Percentiles rank a stretch among this genome's conserved stretches.
Evolutionary conservation across 2,797 vertebrate species (phyloP).

Genomic region (Prunella strophiata): DNA sequence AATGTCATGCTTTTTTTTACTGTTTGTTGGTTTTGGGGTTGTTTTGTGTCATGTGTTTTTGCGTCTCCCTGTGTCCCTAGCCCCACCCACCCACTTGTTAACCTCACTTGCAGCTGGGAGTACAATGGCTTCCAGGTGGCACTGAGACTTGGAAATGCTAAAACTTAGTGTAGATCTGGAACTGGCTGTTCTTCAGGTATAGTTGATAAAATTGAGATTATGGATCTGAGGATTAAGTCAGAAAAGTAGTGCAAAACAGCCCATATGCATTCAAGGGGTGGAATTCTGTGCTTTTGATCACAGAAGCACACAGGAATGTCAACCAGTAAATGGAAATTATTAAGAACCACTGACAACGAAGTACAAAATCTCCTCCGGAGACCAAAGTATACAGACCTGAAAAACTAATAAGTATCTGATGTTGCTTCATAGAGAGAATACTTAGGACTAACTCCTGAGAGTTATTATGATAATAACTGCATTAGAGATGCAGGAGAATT

Average conservation of each 20-base stretch:
- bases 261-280: neutral
- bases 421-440: neutral
- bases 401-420: constrained; percentile 19
- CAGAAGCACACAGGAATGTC: neutral
- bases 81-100: neutral
- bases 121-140: neutral
- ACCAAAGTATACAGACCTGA: neutral
- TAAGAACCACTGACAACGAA: neutral
- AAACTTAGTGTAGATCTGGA: neutral
- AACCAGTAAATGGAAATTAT: neutral
- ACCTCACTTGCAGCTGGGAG: neutral
- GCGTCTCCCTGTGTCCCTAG: neutral
- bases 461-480: neutral
- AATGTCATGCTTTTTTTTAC: neutral
- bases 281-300: neutral
- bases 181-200: neutral
- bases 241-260: neutral
- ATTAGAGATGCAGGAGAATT: neutral
- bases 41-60: neutral
- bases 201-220: neutral
- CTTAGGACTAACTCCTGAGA: neutral
- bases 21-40: neutral
- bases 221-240: neutral
- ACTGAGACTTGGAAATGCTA: neutral
- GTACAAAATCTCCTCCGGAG: neutral